Evolutionary conservation across 2,797 vertebrate species (phyloP), one percentile per base, ranked within the genome.

Genomic region (Heliangelus exortis): DNA sequence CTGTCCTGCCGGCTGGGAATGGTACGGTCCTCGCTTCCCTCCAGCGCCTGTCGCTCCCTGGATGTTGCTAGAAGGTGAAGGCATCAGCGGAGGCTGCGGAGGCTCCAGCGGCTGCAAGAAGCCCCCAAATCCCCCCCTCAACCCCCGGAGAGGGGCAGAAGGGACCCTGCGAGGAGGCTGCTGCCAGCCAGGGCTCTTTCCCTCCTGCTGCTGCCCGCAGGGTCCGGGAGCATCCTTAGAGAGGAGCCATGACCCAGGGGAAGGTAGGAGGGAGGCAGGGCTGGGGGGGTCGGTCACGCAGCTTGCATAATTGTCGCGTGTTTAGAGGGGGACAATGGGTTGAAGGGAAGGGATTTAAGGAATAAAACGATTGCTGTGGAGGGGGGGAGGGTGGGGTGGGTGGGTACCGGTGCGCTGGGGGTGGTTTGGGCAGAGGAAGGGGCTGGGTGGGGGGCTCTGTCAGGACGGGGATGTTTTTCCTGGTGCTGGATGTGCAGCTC

Each of bases 181-280:
- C 9, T 17, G 61, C 34, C 63, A 1, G 54, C 31, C 16, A 5
- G 7, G 2, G 25, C 18, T n/a, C 9, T 8, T 7, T 43, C 69
- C 33, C 26, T 18, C 15, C 76, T 5, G 51, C 23, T 5, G 63
- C 58, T 3, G 31, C 83, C 20, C 12, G 1, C 10, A 2, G 55
- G 57, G 66, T 19, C 43, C 11, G 18, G 84, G 68, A 29, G 76
- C 62, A 26, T 59, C 66, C 2, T 6, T 13, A 22, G 36, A 9
- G 5, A 34, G 87, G 74, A 97, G 97, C 73, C 93, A 98, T 98
- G 98, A 98, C 98, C 93, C 98, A 98, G 95, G 98, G 98, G 87
- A 98, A 98, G 98, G 98, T 98, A 98, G 83, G 96, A 75, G 71
- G 59, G 84, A 61, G 39, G 63, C 36, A 36, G 36, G 8, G 36